Evolutionary conservation across 2,797 vertebrate genomes (phyloP), one percentile per base, ranked within the genome.

Genomic region (Acomys russatus): DNA sequence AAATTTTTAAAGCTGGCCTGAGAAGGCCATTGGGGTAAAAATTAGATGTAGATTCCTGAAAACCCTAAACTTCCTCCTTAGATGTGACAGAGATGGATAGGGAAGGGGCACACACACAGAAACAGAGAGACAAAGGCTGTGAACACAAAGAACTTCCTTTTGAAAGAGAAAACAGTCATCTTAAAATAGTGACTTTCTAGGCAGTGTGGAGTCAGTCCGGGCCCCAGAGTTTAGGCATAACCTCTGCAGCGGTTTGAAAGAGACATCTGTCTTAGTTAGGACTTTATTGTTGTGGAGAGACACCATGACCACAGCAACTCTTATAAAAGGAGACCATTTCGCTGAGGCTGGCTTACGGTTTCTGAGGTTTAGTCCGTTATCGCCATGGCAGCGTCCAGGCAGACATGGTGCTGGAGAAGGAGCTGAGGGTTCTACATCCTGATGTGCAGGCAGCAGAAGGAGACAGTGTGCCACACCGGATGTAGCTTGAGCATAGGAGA

Each of bases 201-300:
- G 77, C 51, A 61, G n/a, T 79, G 59, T 66, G 51, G 25, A 85
- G 23, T 88, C 14, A 28, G 35, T 66, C 9, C 44, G 17, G 33
- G 44, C 18, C 85, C 92, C 44, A 95, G 66, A 92, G 63, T 25
- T 80, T 88, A 92, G 30, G 64, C n/a, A 44, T 85, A 88, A 59
- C 11, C 15, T n/a, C 28, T 44, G 63, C 3, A 80, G 33, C 61
- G 78, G 2, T n/a, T 59, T 35, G 33, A 14, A 25, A 35, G 20
- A 80, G 54, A 23, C 23, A 33, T 9, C 14, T 23, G 56, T 59
- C 56, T 59, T 59, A 59, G 56, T 59, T 14, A 59, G 56, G 56
- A 14, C 17, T 56, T 15, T 56, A 56, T 56, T 56, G 56, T 15
- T 2, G 14, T 56, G 56, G 17, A 56, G 56, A 56, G 56, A 56